Percentiles rank a stretch among this genome's conserved stretches.
Conservation (phyloP, 2,797 vertebrate species). For the Artibeus lituratus region DNA sequence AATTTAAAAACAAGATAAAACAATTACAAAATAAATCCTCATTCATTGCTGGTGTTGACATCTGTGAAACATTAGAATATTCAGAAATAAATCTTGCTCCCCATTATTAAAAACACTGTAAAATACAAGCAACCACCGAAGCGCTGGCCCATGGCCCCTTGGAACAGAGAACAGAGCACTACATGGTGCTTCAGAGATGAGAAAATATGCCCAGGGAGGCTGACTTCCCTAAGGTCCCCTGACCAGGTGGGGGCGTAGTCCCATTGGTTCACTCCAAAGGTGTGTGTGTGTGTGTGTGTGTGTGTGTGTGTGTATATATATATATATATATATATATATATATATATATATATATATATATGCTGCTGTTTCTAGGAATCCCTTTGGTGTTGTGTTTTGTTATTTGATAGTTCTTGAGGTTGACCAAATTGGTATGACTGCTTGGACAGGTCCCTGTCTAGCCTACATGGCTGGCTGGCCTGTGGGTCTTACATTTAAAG, state of each 20-base stretch:
- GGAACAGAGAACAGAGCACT: background rate
- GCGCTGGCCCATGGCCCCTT: background rate
- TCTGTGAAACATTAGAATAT: background rate
- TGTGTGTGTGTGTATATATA: too few relatives aligned
- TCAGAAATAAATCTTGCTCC: background rate
- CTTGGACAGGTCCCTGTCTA: background rate
- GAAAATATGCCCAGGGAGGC: background rate
- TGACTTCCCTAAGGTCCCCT: background rate
- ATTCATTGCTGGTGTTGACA: background rate
- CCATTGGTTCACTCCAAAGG: background rate
- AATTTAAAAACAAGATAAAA: background rate
- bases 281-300: too few relatives aligned
- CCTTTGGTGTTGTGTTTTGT: background rate
- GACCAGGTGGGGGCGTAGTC: background rate
- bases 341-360: background rate
- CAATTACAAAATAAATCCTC: background rate
- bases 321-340: too few relatives aligned
- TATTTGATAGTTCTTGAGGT: background rate
- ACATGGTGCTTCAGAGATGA: background rate
- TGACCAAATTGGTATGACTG: background rate
- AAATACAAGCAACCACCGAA: background rate
- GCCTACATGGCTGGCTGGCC: background rate
- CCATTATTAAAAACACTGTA: background rate
- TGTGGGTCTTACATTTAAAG: background rate
- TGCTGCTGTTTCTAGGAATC: background rate